Evolutionary conservation across 2,888 invertebrate species (phyloP), one percentile per base, ranked within the genome.

Genomic region (Zhengitettix transpicula): DNA sequence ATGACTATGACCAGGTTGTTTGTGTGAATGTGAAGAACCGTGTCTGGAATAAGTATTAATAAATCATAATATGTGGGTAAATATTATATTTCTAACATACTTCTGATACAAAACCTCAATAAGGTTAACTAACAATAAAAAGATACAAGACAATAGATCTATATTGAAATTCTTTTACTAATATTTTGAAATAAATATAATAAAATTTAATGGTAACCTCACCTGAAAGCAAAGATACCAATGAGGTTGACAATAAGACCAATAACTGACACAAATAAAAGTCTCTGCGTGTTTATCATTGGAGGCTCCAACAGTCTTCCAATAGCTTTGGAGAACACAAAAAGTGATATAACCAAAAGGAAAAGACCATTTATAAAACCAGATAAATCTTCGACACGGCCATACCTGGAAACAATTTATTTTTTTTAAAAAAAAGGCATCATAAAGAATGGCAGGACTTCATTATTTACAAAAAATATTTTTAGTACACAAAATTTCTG

Each of bases 301-400:
- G 79, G 80, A 7, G 80, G 80, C 65, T 79, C 77, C 61, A 74
- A 70, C 1, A 80, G 67, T 56, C 80, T 66, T 53, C 72, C 70
- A 11, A 78, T 55, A 9, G 78, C 78, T 67, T 77, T 77, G 16
- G 74, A 69, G 65, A 79, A 74, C 53, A 80, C 78, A 70, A 78
- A 77, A 56, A 75, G 68, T 0, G 77, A 75, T 62, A 80, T 77
- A 60, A 79, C 76, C 58, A 78, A 71, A 9, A 80, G 72, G 66
- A 80, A 80, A 17, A 80, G 70, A 2, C 77, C 78, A 68, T 80
- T 80, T 56, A 79, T 73, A 69, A 79, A 80, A 3, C 79, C 79
- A 14, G 78, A 78, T 40, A 79, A 67, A 28, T 79, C 76, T 68
- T 80, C 79, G 44, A 78, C 71, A 52, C 75, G 64, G 42, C 73